phyloP scores from a whole-genome alignment of 2,888 invertebrate species.

The Blomia tropicalis region DNA sequence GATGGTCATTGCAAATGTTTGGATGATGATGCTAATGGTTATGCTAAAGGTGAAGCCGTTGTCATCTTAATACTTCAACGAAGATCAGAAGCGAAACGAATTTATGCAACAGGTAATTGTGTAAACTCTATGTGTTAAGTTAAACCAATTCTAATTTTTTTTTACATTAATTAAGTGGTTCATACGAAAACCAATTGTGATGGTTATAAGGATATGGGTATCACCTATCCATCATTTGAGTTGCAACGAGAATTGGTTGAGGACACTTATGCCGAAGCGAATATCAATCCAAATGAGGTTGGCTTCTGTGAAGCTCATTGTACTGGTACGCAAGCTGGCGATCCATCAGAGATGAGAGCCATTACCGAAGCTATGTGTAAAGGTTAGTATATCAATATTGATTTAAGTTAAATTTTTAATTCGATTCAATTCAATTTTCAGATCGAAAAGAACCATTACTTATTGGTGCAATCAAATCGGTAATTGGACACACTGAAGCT shows the following conservation, averaged over 20 bases:
- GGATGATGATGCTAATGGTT: conserved; percentile 49
- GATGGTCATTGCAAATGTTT: conserved; percentile 56
- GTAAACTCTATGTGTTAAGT: not conserved
- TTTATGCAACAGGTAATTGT: conserved; percentile 48
- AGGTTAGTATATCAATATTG: not conserved
- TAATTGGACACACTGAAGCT: conserved; percentile 93
- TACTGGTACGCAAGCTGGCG: conserved; percentile 42
- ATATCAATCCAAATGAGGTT: conserved; percentile 37
- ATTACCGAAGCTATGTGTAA: conserved; percentile 31
- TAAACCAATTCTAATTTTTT: not conserved
- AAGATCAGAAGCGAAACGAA: conserved; percentile 52
- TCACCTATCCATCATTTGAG: conserved; percentile 61
- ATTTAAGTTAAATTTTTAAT: not conserved
- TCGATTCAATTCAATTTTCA: conserved; percentile 33
- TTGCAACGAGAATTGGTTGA: conserved; percentile 50
- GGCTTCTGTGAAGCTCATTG: conserved; percentile 43
- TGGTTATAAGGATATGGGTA: conserved; percentile 75
- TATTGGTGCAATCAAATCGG: conserved; percentile 93
- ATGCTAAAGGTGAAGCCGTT: conserved; percentile 64
- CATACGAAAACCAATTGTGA: conserved; percentile 82
- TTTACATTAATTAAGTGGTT: conserved; percentile 51
- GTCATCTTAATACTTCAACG: conserved; percentile 56
- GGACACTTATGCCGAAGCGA: conserved; percentile 28
- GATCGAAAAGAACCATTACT: conserved; percentile 51
- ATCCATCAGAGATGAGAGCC: conserved; percentile 41